Base-by-base conservation (phyloP, 2,888 invertebrate species). In the Epistrophella euchroma region DNA sequence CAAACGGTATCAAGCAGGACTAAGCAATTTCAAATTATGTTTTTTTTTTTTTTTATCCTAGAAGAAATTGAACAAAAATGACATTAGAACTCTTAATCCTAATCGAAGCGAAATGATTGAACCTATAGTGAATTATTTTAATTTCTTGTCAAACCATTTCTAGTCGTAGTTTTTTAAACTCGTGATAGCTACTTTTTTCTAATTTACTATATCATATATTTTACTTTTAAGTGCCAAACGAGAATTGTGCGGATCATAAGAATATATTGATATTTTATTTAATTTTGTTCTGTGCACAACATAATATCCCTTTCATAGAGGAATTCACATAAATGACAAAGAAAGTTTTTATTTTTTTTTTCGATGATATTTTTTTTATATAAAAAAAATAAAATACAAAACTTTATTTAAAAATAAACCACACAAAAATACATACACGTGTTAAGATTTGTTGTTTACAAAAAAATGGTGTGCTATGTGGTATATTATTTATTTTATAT, bases 1-100 rank as follows among this genome's bases (percentile, higher is more conserved):
- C 94, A 80, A 95, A 94, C 89, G 95, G 95, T 71, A 93, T 94
- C 83, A 95, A 95, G 90, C 94, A 94, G 91, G 95, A 95, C 88
- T 95, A 93, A 92, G 89, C 10, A 80, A 71, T 73, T 22, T 22
- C 4, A 25, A 50, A 40, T n/a, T 37, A 17, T 3, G 17, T 0
- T 56, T 60, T 56, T 55, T 52, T 3, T n/a, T 0, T 56, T 60
- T 56, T 55, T 52, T 71, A 82, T 43, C 73, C 35, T 60, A 68
- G 35, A 35, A 75, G 64, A 47, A 85, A 64, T 55, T 60, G 52
- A 79, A 75, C 52, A 62, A 73, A 79, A 84, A 81, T 79, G 78
- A 79, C 72, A 82, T 82, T 75, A 45, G 52, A 80, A 73, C 66
- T 56, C 28, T 68, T 74, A 64, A 62, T 64, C 25, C 45, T 77